phyloP scores from a whole-genome alignment of 2,113 vertebrate species.

The Strix uralensis region DNA sequence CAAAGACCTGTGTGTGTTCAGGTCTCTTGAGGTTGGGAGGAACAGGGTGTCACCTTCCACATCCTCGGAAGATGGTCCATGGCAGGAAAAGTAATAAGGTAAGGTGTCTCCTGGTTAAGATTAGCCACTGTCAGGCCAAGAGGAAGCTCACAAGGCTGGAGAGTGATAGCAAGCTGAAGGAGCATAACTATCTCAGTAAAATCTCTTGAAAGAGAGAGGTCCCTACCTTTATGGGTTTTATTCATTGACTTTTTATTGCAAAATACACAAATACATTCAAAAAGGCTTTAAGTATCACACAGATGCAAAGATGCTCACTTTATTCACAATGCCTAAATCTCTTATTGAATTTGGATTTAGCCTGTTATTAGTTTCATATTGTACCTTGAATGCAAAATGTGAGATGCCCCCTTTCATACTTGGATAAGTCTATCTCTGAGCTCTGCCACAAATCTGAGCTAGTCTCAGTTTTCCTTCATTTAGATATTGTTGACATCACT shows the following conservation, averaged over 20 bases:
- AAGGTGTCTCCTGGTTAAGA: not conserved
- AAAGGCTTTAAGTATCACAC: not conserved
- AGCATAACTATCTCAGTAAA: not conserved
- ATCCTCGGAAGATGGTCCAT: not conserved
- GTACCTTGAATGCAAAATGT: not conserved
- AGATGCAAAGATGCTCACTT: not conserved
- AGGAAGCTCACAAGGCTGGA: not conserved
- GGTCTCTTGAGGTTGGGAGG: not conserved
- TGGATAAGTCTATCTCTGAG: not conserved
- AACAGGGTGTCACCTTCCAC: not conserved
- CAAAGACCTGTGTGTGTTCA: not conserved
- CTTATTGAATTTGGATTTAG: not conserved
- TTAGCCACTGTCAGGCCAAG: not conserved
- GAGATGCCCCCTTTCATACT: not conserved
- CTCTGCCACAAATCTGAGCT: not conserved
- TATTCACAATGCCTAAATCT: not conserved
- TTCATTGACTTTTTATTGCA: not conserved
- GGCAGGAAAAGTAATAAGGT: not conserved
- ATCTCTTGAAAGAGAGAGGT: not conserved
- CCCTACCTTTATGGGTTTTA: not conserved
- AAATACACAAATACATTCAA: not conserved
- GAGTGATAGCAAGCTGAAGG: not conserved
- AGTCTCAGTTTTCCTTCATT: not conserved
- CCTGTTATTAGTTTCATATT: not conserved
- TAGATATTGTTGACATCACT: not conserved